Evolutionary conservation across 2,113 vertebrate genomes (phyloP), one percentile per base, ranked within the genome.

Genomic region (Phrynosoma blainvillii): DNA sequence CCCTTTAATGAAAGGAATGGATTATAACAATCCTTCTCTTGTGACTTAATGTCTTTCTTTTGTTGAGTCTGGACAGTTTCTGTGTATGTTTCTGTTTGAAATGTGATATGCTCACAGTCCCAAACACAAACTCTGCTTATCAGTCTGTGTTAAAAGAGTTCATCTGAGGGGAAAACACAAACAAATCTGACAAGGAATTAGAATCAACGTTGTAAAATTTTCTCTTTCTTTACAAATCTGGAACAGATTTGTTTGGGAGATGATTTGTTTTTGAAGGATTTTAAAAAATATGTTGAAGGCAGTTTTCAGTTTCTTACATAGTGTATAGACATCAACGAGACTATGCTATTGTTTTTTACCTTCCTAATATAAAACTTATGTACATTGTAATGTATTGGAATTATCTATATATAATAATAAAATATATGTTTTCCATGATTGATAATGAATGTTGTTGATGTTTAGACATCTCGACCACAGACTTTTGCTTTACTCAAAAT

Each of bases 201-300:
- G 86, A 65, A 87, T 54, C 56, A 81, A 62, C 66, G 40, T 42
- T 82, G 20, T 75, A 76, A 88, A 76, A 32, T 76, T 66, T 82
- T 47, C 86, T 75, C 23, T 87, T 82, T 87, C 36, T 18, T 20
- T 65, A 40, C 68, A 90, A 87, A 84, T 82, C 79, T 93, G 88
- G 65, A 89, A 90, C 2, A 4, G 62, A 80, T 85, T 85, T 82
- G 74, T 85, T 89, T 25, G 56, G 4, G 0, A 93, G 89, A 14
- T 73, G 52, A 70, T 91, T 93, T 0, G 27, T 92, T 94, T 87
- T 87, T 81, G 88, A 86, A 9, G 73, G 36, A 85, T 52, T 79
- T 65, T 16, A 52, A 79, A 65, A 81, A 82, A 42, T 30, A 68
- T 9, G 36, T 52, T 30, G 6, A 87, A 32, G 78, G 54, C 56